Evolutionary conservation across 1,140 invertebrate genomes (phyloP), one percentile per base, ranked within the genome.

Genomic region (Zaprionus nigranus): DNA sequence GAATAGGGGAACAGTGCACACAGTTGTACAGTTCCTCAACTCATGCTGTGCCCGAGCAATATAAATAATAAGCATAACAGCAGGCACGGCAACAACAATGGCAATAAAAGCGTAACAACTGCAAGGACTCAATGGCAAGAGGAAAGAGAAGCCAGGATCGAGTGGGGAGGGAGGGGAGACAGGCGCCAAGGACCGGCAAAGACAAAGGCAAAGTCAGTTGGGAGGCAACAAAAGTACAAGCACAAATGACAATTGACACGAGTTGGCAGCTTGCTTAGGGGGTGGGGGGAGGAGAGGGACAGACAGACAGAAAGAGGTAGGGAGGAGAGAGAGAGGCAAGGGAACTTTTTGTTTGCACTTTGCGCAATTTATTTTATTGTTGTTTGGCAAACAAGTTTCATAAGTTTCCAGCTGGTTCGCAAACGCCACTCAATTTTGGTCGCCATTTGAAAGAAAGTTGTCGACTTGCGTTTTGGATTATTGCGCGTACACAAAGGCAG

Each of bases 301-400:
- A 26, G 24, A 5, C 11, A 24, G 5, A 54, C 12, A 30, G 12
- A 62, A 17, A 5, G n/a, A 22, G 12, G 24, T 1, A n/a, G 24
- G 40, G 5, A 1, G 1, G 15, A 36, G 43, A 0, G 38, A 5
- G n/a, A 12, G 9, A 28, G 26, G 38, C 5, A n/a, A 22, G 2
- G 7, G 4, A 28, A 72, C 73, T 75, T 66, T 68, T 63, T 69
- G 65, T 75, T 67, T 56, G 75, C 51, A 81, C 83, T 76, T 87
- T 73, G 77, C 82, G 78, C 82, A 86, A 86, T 86, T 86, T 86
- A 86, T 86, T 86, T 86, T 86, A 86, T 86, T 86, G 82, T 87
- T 86, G 83, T 86, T 86, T 77, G 83, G 82, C 82, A 82, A 86
- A 86, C 83, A 86, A 86, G 67, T 86, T 86, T 82, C 82, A 86